Percentiles rank a stretch among this genome's conserved stretches.
Conservation (phyloP, 1,140 invertebrate genomes). For the Aphidius ervi region DNA sequence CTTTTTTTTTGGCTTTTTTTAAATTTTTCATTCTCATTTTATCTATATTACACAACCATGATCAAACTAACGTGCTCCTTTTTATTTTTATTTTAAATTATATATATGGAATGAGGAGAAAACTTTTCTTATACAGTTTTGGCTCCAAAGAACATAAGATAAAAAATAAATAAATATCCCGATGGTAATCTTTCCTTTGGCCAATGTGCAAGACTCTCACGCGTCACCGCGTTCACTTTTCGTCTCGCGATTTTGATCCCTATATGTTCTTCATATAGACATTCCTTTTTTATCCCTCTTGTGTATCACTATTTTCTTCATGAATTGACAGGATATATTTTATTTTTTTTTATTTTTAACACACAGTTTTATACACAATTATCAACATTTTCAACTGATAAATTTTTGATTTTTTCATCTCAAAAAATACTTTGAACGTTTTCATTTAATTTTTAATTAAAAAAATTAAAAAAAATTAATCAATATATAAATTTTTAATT, state of each 20-base stretch:
- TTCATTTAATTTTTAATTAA: no score
- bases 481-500: no score
- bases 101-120: not conserved
- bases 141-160: not conserved
- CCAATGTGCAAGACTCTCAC: slow-evolving; percentile 49
- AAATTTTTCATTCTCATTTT: slow-evolving; percentile 22
- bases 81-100: not conserved
- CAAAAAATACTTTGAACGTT: no score
- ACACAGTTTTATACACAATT: no score
- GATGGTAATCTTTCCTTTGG: slow-evolving; percentile 52
- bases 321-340: no score
- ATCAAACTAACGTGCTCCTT: no score
- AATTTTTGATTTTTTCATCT: no score
- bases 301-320: slow-evolving; percentile 22
- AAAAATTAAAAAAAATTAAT: no score
- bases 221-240: slow-evolving; percentile 45
- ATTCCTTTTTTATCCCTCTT: slow-evolving; percentile 42
- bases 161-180: slow-evolving; percentile 35
- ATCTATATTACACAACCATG: not conserved
- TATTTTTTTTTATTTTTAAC: slow-evolving; percentile 16
- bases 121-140: not conserved
- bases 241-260: slow-evolving; percentile 26
- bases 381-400: no score
- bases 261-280: slow-evolving; percentile 49
- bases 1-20: slow-evolving; percentile 8